These are phyloP conservation scores for Pithys albifrons DNA, from an alignment of 2,113 vertebrate species.

Conservation along the genomic window DNA sequence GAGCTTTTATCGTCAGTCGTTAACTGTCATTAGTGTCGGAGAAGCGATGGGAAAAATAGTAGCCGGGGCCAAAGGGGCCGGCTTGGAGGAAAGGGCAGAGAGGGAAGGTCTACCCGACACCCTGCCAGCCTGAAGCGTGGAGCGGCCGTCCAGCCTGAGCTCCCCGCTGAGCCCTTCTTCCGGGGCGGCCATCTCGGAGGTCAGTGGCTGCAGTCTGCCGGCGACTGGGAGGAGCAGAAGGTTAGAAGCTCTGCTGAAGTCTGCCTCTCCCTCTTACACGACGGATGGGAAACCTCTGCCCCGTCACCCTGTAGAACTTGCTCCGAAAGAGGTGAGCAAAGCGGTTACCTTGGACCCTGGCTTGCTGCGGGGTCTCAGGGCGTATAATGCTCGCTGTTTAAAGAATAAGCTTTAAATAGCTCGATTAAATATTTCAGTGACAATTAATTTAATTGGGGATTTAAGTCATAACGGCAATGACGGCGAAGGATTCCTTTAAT, in stretches of 20 bases:
- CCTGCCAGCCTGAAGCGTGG: background rate
- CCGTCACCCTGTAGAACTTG: background rate
- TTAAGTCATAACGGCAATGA: background rate
- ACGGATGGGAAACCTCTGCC: background rate
- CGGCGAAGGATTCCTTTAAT: background rate
- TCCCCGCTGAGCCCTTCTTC: rapidly evolving
- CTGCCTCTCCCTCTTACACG: background rate
- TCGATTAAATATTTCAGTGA: background rate
- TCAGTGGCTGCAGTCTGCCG: background rate
- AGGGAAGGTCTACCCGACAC: background rate
- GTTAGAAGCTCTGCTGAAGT: rapidly evolving
- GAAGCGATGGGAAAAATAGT: background rate
- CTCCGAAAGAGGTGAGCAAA: background rate
- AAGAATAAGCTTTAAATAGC: conserved; percentile 13
- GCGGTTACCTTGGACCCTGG: background rate
- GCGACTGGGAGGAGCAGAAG: background rate
- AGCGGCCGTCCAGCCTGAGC: background rate
- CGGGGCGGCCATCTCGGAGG: too few species aligned
- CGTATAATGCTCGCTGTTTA: background rate
- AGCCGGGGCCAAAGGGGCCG: background rate
- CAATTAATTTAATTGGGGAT: background rate
- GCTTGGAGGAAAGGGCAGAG: background rate
- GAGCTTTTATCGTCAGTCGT: conserved; percentile 47
- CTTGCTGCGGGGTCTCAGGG: background rate
- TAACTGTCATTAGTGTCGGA: background rate